Evolutionary conservation across 2,888 invertebrate species (phyloP).

Genomic region (Athalia cordata): DNA sequence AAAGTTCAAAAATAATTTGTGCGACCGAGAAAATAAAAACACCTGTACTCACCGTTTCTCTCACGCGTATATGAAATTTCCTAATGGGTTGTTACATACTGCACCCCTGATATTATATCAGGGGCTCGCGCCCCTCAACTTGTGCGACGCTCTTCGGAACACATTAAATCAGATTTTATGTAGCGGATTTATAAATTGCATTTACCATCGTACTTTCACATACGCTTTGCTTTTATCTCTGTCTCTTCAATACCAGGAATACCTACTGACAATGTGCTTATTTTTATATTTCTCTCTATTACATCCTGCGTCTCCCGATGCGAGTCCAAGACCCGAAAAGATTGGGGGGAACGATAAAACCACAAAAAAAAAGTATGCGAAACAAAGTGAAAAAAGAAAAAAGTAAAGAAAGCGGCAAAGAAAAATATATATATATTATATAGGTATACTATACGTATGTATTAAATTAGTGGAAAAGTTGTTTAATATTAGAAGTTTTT

Average conservation of each 20-base stretch:
- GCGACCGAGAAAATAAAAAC: background rate
- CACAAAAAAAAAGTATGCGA: background rate
- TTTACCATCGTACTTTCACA: background rate
- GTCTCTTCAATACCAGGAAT: too few species aligned
- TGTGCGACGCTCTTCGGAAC: slow-evolving; percentile 15
- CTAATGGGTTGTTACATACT: slow-evolving; percentile 35
- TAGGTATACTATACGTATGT: slow-evolving; percentile 48
- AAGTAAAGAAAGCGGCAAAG: slow-evolving; percentile 28
- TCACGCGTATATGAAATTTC: slow-evolving; percentile 13
- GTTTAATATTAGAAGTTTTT: slow-evolving; percentile 66
- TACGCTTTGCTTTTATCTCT: too few species aligned
- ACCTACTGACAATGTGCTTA: too few species aligned
- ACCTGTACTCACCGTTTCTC: background rate
- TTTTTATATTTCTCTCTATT: too few species aligned
- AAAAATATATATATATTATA: slow-evolving; percentile 46
- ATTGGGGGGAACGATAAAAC: too few species aligned
- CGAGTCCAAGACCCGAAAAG: too few species aligned
- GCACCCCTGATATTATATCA: slow-evolving; percentile 29
- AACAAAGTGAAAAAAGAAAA: slow-evolving; percentile 40
- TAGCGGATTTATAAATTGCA: background rate
- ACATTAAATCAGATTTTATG: slow-evolving; percentile 1
- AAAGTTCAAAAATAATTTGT: slow-evolving; percentile 18
- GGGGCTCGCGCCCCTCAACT: background rate
- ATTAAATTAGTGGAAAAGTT: slow-evolving; percentile 65
- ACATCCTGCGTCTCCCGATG: too few species aligned